Conservation (phyloP, 2,113 vertebrate species). For the Syngnathus typhle region DNA sequence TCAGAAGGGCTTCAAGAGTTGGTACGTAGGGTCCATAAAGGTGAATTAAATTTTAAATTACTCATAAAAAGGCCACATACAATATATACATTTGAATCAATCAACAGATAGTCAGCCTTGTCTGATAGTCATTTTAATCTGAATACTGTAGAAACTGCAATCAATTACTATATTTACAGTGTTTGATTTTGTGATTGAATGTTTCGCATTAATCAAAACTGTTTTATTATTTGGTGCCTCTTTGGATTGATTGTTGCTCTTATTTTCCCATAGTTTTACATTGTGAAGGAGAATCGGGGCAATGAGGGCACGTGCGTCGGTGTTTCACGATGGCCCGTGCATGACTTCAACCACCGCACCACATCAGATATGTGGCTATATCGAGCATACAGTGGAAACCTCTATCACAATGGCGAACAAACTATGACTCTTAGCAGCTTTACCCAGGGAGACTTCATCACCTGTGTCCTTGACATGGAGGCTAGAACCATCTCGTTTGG, state of each 20-base stretch:
- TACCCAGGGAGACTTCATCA: conserved; percentile 78
- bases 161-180: neutral
- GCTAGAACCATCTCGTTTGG: conserved; percentile 75
- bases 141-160: neutral
- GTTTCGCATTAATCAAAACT: neutral
- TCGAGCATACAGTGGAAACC: conserved; percentile 77
- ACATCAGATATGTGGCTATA: conserved; percentile 80
- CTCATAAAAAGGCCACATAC: no score
- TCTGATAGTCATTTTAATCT: neutral
- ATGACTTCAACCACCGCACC: conserved; percentile 79
- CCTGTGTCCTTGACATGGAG: conserved; percentile 78
- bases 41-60: no score
- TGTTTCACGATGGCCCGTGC: conserved; percentile 75
- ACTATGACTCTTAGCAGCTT: conserved; percentile 71
- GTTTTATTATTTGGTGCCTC: neutral
- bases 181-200: neutral
- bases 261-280: conserved; percentile 63
- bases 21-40: no score
- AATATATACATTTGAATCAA: no score
- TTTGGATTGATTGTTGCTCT: neutral
- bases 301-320: conserved; percentile 77
- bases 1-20: no score
- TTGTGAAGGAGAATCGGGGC: conserved; percentile 76
- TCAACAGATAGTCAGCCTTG: neutral
- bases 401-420: conserved; percentile 76